Base-by-base conservation (phyloP, 2,797 vertebrate species). In the Dendrocincla tyrannina region DNA sequence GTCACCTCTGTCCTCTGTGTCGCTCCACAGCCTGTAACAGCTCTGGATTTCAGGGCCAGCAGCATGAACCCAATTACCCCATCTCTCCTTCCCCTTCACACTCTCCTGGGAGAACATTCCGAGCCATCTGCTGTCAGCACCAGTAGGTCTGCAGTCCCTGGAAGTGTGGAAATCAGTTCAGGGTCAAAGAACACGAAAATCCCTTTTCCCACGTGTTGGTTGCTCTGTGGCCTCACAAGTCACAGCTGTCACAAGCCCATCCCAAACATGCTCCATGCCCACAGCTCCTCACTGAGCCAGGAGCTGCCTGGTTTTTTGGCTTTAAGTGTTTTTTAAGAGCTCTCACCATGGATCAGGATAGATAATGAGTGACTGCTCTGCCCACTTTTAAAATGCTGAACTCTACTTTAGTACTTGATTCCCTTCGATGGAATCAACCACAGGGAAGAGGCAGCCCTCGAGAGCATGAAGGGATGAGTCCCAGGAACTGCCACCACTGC, bases 71-170 rank as follows among this genome's bases (percentile, higher is more conserved):
- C 47, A 84, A 66, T 82, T 79, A 92, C 41, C 60, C 85, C 53
- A 50, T 33, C 85, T 89, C 88, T n/a, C 27, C 75, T 72, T 63
- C 68, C 33, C 64, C 42, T 90, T 84, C 76, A 39, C 0, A 0
- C 19, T 64, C 50, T 68, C 74, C 79, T 69, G 17, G 60, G 66
- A 94, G 62, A 88, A 50, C 50, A 86, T 88, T 69, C 55, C 24
- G 58, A 96, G 76, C 73, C 90, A 90, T 90, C 62, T 90, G 79
- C 63, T 89, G 72, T 91, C 91, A 97, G 66, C 78, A 89, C 42
- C 30, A 60, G 62, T 7, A 91, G 81, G 59, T 27, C 85, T 89
- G 42, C 53, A 85, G 78, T 50, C 49, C 53, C 56, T 82, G 4
- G 32, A 89, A 93, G 68, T 7, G 22, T 17, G 33, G 25, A 72